Conservation (phyloP, 2,797 vertebrate genomes). For the Microtus californicus region DNA sequence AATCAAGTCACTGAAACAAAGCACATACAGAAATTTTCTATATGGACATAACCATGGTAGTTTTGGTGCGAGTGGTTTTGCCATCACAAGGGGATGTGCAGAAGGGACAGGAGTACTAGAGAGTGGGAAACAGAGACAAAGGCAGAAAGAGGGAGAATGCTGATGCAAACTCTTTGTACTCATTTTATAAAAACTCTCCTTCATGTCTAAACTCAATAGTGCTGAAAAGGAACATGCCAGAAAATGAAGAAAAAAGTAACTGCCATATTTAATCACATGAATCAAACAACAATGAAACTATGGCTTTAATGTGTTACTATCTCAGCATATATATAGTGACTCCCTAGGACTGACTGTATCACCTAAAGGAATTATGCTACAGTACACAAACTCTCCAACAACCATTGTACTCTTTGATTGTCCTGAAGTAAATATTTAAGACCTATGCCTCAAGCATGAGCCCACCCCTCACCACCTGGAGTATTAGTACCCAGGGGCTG, state of each 20-base stretch:
- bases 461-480: neutral
- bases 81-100: too few species aligned
- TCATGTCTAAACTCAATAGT: neutral
- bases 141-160: neutral
- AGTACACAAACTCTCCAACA: too few species aligned
- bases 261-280: neutral
- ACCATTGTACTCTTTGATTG: rapidly evolving
- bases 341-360: neutral
- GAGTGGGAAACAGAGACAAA: neutral
- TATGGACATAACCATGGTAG: neutral
- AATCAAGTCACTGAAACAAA: slow-evolving; percentile 22
- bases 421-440: neutral
- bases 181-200: neutral
- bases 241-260: neutral
- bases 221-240: neutral
- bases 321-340: neutral
- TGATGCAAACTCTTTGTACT: neutral
- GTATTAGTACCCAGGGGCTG: neutral
- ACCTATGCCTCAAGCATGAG: neutral
- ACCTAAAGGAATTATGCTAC: neutral
- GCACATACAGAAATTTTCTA: neutral
- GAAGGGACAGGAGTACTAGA: neutral
- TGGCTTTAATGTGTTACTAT: neutral
- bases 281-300: neutral
- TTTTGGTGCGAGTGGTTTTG: neutral